These are phyloP conservation scores for Alauda arvensis DNA, from an alignment of 2,797 vertebrate species.

Conservation along the genomic window DNA sequence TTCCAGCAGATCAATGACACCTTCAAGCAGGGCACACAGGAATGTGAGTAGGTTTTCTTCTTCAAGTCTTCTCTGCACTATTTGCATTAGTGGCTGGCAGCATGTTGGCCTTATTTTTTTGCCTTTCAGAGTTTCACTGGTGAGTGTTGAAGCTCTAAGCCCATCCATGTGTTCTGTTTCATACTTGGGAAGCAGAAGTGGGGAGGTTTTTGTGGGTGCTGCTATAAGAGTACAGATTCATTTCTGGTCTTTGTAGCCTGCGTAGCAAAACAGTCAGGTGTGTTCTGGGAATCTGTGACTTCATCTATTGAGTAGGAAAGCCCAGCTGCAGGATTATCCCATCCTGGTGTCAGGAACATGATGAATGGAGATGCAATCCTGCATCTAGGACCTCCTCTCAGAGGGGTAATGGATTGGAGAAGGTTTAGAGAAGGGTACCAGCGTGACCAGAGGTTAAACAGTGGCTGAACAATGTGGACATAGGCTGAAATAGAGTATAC, in stretches of 20 bases:
- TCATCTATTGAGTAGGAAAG: background rate
- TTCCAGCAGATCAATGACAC: slow-evolving; percentile 99
- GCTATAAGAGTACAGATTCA: background rate
- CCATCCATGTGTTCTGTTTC: background rate
- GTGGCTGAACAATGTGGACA: background rate
- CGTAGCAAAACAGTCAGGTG: background rate
- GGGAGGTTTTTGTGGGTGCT: background rate
- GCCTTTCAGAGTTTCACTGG: background rate
- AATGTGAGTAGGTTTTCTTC: slow-evolving; percentile 81
- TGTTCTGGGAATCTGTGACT: background rate
- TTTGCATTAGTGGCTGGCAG: background rate
- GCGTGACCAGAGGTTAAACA: background rate
- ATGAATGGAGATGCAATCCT: background rate
- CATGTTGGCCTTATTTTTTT: background rate
- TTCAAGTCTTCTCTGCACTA: rapidly evolving
- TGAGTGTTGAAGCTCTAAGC: background rate
- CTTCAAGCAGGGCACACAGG: slow-evolving; percentile 95
- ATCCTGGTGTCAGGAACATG: background rate
- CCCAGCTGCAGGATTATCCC: background rate
- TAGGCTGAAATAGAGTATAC: background rate
- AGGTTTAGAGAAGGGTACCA: background rate
- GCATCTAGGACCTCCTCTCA: background rate
- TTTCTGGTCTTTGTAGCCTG: background rate
- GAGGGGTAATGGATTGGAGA: background rate
- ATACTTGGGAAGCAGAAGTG: background rate